Evolutionary conservation across 2,797 vertebrate genomes (phyloP).

Genomic region (Enteromius argenteus): DNA sequence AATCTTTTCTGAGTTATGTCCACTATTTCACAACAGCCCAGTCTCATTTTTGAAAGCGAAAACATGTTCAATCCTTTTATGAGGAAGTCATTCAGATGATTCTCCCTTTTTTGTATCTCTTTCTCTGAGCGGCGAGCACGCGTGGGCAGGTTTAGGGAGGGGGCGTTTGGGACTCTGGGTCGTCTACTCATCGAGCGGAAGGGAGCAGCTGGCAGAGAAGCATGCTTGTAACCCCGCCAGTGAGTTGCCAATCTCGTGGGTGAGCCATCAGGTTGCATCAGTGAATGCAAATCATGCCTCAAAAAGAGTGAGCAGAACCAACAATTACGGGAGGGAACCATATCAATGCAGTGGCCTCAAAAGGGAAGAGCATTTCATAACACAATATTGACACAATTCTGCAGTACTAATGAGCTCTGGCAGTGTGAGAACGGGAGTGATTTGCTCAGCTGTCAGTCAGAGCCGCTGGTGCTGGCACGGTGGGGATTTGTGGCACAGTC

Average conservation of each 20-base stretch:
- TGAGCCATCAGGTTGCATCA: conserved; percentile 64
- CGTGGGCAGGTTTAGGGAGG: conserved; percentile 29
- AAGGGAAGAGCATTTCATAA: conserved; percentile 65
- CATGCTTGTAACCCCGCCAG: conserved; percentile 62
- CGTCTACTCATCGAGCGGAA: conserved; percentile 36
- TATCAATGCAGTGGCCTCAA: conserved; percentile 63
- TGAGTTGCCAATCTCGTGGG: conserved; percentile 59
- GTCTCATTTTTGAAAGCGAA: neutral
- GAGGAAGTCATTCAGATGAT: conserved; percentile 30
- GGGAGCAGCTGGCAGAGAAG: conserved; percentile 66
- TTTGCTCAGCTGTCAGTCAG: conserved; percentile 72
- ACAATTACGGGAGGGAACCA: conserved; percentile 70
- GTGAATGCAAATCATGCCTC: conserved; percentile 72
- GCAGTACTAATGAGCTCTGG: conserved; percentile 64
- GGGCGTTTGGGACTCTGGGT: conserved; percentile 51
- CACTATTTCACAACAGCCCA: neutral
- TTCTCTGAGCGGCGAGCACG: neutral
- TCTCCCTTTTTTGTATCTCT: conserved; percentile 36
- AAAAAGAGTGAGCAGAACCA: conserved; percentile 63
- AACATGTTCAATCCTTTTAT: conserved; percentile 9
- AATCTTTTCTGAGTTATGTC: neutral
- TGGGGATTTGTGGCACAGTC: conserved; percentile 39
- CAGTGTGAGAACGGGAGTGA: conserved; percentile 53
- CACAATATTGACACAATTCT: conserved; percentile 72
- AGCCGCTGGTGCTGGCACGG: neutral